Percentiles rank a stretch among this genome's conserved stretches.
Conservation (phyloP, 2,797 vertebrate genomes). For the Amniataba percoides region DNA sequence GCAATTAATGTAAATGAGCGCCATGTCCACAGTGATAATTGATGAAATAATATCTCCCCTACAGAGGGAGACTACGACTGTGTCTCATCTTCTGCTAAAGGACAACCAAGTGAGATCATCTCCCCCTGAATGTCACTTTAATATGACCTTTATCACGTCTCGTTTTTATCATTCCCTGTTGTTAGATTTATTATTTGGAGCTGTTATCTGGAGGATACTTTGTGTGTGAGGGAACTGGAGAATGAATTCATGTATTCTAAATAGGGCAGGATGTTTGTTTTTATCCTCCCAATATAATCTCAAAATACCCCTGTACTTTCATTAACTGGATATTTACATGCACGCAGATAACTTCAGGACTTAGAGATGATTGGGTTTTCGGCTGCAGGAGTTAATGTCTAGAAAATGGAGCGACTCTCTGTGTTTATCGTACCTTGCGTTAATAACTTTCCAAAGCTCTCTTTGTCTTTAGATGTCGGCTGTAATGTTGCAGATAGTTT, state of each 20-base stretch:
- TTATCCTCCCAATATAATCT: neutral
- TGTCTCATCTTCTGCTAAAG: slow-evolving; percentile 36
- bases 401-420: neutral
- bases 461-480: neutral
- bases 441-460: neutral
- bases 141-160: slow-evolving; percentile 36
- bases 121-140: slow-evolving; percentile 66
- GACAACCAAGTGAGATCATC: slow-evolving; percentile 51
- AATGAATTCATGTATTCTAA: slow-evolving; percentile 1
- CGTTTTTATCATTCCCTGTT: slow-evolving; percentile 55
- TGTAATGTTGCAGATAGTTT: neutral
- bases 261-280: neutral
- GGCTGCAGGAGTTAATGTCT: neutral
- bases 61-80: neutral
- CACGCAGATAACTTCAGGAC: neutral
- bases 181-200: slow-evolving; percentile 60
- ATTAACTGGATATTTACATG: slow-evolving; percentile 4
- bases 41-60: slow-evolving; percentile 32
- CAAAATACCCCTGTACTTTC: neutral
- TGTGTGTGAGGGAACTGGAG: neutral
- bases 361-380: neutral
- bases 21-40: slow-evolving; percentile 49
- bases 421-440: neutral
- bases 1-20: slow-evolving; percentile 55
- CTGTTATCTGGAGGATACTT: slow-evolving; percentile 41